phyloP scores from a whole-genome alignment of 2,888 invertebrate species.

The Hyposoter dolosus region DNA sequence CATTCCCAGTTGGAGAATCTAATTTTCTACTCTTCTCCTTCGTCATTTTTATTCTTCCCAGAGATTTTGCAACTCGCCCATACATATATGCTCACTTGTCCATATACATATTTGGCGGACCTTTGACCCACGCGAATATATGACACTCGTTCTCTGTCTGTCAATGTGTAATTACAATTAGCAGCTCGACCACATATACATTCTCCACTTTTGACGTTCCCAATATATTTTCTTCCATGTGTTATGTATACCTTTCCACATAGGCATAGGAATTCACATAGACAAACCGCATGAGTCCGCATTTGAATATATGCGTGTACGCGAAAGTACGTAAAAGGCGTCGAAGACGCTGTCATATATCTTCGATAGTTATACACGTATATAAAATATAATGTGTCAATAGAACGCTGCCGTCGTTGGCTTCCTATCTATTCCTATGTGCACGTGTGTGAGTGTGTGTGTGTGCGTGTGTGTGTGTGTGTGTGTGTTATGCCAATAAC shows the following conservation, averaged over 20 bases:
- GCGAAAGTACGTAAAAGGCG: background rate
- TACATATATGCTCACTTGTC: background rate
- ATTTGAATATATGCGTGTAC: background rate
- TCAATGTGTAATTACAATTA: slow-evolving; percentile 66
- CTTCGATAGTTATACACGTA: slow-evolving; percentile 18
- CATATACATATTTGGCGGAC: slow-evolving; percentile 22
- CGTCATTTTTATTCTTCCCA: background rate
- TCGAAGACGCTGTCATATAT: slow-evolving; percentile 17
- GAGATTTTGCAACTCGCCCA: background rate
- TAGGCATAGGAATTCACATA: background rate
- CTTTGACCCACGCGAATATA: slow-evolving; percentile 38
- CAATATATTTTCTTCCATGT: background rate
- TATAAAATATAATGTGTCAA: slow-evolving; percentile 56
- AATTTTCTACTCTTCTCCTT: background rate
- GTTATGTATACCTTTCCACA: background rate
- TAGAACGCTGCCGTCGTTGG: slow-evolving; percentile 35
- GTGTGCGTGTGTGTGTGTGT: slow-evolving; percentile 3
- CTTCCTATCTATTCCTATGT: slow-evolving; percentile 20
- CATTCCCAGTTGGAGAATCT: too few relatives aligned
- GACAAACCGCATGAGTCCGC: background rate
- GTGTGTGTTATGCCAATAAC: slow-evolving; percentile 50
- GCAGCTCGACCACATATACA: slow-evolving; percentile 38
- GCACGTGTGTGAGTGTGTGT: background rate
- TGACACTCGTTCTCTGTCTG: slow-evolving; percentile 21
- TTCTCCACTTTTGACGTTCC: slow-evolving; percentile 5